A percentile compares a stretch with the other conserved stretches of the same genome.
phyloP scores from a whole-genome alignment of 2,888 invertebrate species.

The Perithous albicinctus region DNA sequence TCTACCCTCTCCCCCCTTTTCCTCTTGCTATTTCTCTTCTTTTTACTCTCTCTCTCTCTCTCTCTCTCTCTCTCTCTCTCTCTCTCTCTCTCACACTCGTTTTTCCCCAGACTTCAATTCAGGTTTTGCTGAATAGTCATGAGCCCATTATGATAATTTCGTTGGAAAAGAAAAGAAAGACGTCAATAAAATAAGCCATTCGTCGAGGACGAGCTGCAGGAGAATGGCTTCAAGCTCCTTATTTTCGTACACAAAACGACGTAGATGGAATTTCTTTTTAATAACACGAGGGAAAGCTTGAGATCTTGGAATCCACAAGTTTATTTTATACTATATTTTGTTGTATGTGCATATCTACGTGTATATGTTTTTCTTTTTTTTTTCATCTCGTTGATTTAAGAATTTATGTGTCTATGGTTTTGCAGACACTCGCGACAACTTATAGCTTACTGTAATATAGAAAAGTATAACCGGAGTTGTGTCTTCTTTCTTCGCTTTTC shows the following conservation, averaged over 20 bases:
- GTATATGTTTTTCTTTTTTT: background rate
- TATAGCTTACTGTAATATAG: conserved; percentile 52
- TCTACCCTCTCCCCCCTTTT: conserved; percentile 13
- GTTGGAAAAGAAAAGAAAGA: conserved; percentile 61
- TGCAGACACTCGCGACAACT: conserved; percentile 40
- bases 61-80: conserved; percentile 29
- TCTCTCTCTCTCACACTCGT: conserved; percentile 20
- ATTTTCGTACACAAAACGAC: conserved; percentile 42
- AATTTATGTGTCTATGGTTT: conserved; percentile 50
- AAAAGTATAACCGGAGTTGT: conserved; percentile 45
- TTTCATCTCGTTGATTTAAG: conserved; percentile 48
- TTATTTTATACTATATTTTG: background rate
- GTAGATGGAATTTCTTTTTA: conserved; percentile 31
- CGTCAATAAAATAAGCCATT: conserved; percentile 64
- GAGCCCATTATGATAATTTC: conserved; percentile 68
- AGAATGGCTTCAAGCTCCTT: conserved; percentile 31
- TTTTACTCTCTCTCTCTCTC: conserved; percentile 12
- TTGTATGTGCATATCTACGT: background rate
- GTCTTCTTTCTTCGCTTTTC: conserved; percentile 55
- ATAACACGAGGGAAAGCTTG: conserved; percentile 34
- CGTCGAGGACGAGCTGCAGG: conserved; percentile 1
- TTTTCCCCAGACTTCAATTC: conserved; percentile 53
- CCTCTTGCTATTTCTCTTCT: conserved; percentile 25
- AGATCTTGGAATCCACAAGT: conserved; percentile 12
- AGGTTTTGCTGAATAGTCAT: conserved; percentile 67